Conservation (phyloP, 2,113 vertebrate genomes). For the Limnothrissa miodon region DNA sequence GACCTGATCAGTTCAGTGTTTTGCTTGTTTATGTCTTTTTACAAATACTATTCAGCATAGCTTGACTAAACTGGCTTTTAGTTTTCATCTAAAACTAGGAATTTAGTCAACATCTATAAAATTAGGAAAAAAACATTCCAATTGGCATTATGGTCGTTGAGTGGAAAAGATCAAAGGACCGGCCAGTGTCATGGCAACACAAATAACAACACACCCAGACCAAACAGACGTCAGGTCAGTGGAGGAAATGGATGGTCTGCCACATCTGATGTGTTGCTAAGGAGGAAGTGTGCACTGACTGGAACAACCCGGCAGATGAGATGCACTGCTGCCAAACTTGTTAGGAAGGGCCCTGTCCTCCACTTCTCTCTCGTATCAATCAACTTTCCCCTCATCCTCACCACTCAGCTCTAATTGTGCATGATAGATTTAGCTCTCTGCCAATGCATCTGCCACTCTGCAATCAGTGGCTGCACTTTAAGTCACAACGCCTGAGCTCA, state of each 20-base stretch:
- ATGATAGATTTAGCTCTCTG: conserved; percentile 9
- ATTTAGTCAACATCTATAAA: no score
- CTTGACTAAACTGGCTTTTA: neutral
- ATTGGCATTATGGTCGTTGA: neutral
- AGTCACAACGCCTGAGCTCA: neutral
- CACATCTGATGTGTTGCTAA: conserved; percentile 45
- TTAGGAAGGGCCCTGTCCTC: neutral
- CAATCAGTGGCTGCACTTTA: neutral
- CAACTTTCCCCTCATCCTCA: neutral
- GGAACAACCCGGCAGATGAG: conserved; percentile 39
- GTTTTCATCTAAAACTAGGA: neutral
- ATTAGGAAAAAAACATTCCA: no score
- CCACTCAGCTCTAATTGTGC: neutral
- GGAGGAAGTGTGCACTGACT: conserved; percentile 37
- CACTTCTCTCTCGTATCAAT: neutral
- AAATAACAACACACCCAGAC: neutral
- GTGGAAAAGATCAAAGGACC: neutral
- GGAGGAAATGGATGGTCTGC: conserved; percentile 42
- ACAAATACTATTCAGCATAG: neutral
- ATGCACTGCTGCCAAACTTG: conserved; percentile 10
- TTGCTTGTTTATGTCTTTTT: neutral
- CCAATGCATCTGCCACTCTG: conserved; percentile 4
- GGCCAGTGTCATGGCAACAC: neutral
- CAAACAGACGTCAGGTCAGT: neutral
- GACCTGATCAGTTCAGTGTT: neutral